These are phyloP conservation scores for Ormyrus thymus DNA, from an alignment of 2,888 invertebrate species.

Conservation along the genomic window DNA sequence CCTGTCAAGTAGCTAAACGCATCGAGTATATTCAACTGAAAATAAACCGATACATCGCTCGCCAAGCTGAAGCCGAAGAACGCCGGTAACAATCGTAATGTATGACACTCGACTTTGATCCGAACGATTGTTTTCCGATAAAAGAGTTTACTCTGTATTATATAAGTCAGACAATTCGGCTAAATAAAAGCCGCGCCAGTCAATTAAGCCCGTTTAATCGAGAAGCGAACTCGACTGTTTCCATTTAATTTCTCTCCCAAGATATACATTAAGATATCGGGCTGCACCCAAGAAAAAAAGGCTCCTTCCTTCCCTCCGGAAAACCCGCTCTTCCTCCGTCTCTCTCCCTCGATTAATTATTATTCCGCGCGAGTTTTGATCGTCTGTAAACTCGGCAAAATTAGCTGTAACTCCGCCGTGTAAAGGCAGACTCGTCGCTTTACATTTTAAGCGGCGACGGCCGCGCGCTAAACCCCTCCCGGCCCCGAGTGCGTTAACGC, in stretches of 20 bases:
- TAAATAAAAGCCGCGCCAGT: background rate
- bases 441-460: background rate
- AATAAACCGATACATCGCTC: no score
- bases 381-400: background rate
- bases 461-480: no score
- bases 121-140: no score
- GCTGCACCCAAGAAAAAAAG: background rate
- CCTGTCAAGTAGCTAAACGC: no score
- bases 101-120: no score
- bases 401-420: background rate
- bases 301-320: background rate
- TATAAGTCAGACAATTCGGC: no score
- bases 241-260: conserved; percentile 20
- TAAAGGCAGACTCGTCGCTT: background rate
- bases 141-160: no score
- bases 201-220: conserved; percentile 39
- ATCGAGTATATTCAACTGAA: no score
- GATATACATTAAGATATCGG: background rate
- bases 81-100: no score
- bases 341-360: background rate
- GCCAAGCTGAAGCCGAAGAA: no score
- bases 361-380: background rate
- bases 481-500: background rate
- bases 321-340: background rate
- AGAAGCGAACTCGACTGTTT: conserved; percentile 30